These are phyloP conservation scores for Malurus elegans DNA, from an alignment of 2,113 vertebrate species.

Conservation along the genomic window DNA sequence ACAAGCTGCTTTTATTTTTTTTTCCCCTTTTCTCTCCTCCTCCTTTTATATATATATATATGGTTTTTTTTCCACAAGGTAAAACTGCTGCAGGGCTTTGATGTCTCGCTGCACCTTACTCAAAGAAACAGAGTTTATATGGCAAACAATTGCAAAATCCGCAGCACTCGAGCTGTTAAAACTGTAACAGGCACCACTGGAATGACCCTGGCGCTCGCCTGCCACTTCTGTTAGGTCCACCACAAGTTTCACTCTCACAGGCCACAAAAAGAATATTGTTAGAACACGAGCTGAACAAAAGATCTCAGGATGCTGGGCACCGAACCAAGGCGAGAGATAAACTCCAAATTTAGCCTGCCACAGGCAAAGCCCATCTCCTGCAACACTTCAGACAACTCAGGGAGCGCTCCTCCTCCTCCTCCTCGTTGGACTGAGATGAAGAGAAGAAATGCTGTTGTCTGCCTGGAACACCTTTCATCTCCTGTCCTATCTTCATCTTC, in stretches of 20 bases:
- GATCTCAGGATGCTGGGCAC: constrained; percentile 1
- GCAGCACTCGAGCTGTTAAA: neutral
- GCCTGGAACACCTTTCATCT: neutral
- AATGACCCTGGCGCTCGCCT: neutral
- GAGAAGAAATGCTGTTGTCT: neutral
- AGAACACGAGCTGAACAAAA: neutral
- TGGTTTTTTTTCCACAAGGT: neutral
- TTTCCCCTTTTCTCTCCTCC: neutral
- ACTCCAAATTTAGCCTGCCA: neutral
- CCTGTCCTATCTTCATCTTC: neutral
- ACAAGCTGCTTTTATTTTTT: neutral
- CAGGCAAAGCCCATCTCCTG: constrained; percentile 17
- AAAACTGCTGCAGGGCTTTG: constrained; percentile 32
- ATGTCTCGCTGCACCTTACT: neutral
- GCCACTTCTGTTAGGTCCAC: neutral
- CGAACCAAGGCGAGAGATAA: neutral
- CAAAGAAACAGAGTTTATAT: constrained; percentile 3
- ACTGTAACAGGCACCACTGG: neutral
- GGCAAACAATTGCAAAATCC: constrained; percentile 10
- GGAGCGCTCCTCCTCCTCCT: constrained; percentile 15
- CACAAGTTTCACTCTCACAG: neutral
- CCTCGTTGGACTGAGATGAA: neutral
- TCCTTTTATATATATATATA: neutral
- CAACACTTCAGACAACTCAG: neutral
- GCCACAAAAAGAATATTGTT: neutral